These are phyloP conservation scores for Thymallus thymallus DNA, from an alignment of 2,113 vertebrate species.

Conservation along the genomic window DNA sequence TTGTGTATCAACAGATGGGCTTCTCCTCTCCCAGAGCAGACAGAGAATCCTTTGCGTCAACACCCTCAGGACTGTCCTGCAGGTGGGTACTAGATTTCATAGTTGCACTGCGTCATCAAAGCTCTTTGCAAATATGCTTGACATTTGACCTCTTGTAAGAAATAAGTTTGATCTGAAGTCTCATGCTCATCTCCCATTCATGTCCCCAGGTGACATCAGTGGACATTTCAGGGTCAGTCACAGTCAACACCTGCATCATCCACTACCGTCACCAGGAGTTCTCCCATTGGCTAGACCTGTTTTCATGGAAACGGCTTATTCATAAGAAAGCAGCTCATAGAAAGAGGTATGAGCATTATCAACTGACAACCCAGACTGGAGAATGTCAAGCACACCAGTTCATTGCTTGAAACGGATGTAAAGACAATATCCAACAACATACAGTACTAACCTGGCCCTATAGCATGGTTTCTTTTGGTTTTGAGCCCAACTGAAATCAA, in stretches of 20 bases:
- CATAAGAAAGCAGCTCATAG: slow-evolving; percentile 63
- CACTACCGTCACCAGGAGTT: slow-evolving; percentile 98
- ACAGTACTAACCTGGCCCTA: neutral
- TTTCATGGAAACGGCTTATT: slow-evolving; percentile 78
- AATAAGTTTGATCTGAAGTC: slow-evolving; percentile 1
- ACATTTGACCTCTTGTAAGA: neutral
- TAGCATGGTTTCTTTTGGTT: neutral
- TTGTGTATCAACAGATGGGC: slow-evolving; percentile 78
- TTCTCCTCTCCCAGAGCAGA: slow-evolving; percentile 95
- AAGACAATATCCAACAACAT: neutral
- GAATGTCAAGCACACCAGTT: neutral
- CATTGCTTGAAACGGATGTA: neutral
- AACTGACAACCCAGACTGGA: neutral
- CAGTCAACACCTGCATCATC: slow-evolving; percentile 91
- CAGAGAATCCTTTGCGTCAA: slow-evolving; percentile 93
- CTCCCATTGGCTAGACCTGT: slow-evolving; percentile 86
- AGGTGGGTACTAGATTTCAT: slow-evolving; percentile 70
- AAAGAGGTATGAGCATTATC: slow-evolving; percentile 59
- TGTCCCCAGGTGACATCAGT: slow-evolving; percentile 84
- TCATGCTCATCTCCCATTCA: slow-evolving; percentile 5
- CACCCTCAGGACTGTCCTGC: slow-evolving; percentile 81
- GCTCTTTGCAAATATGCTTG: neutral
- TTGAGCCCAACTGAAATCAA: neutral
- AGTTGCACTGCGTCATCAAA: neutral
- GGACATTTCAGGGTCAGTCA: slow-evolving; percentile 82